Evolutionary conservation across 35 echinoderm and acorn worm species (phyloP).

Genomic region (Lytechinus variegatus): DNA sequence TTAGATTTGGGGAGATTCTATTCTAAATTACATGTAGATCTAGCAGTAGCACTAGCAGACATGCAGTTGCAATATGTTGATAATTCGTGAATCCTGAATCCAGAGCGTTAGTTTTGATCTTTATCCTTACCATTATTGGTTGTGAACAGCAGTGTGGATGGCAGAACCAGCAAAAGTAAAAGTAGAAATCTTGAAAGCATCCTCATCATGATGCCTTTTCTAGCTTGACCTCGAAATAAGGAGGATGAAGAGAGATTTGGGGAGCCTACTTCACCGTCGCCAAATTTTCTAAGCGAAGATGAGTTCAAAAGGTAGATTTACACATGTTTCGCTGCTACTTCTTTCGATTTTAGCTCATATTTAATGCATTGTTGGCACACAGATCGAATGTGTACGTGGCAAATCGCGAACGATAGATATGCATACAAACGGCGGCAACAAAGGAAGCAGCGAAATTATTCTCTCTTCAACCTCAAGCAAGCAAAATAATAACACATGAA

Average conservation of each 20-base stretch:
- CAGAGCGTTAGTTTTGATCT: not conserved
- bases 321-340: constrained; percentile 51
- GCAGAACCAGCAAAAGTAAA: constrained; percentile 88
- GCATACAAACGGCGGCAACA: not conserved
- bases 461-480: not conserved
- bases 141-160: constrained; percentile 74
- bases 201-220: constrained; percentile 66
- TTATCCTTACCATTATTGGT: constrained; percentile 66
- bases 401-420: not conserved
- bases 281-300: not conserved
- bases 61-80: not conserved
- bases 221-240: not conserved
- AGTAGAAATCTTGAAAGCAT: constrained; percentile 79
- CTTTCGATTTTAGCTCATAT: not conserved
- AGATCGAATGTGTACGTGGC: not conserved
- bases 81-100: not conserved
- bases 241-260: constrained; percentile 53
- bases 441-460: not conserved
- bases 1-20: too few relatives aligned
- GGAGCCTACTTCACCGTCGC: not conserved
- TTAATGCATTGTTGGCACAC: not conserved
- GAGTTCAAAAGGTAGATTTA: not conserved
- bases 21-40: too few relatives aligned
- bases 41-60: too few relatives aligned
- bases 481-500: not conserved